Evolutionary conservation across 2,113 vertebrate genomes (phyloP).

Genomic region (Hucho hucho): DNA sequence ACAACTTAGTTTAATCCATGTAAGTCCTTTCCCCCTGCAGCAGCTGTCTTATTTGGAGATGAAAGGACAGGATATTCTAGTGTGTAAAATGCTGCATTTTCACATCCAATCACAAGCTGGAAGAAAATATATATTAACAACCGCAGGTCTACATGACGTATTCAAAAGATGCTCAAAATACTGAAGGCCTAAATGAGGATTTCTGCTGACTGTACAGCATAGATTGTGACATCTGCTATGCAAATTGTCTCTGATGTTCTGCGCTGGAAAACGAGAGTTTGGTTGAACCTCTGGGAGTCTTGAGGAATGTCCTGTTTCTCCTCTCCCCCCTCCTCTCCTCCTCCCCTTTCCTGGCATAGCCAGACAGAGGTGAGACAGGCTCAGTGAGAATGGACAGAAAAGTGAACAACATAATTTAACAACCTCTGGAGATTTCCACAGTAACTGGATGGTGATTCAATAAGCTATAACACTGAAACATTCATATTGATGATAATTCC

Average conservation of each 20-base stretch:
- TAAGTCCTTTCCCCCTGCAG: not conserved
- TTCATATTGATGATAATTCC: not conserved
- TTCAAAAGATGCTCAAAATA: not conserved
- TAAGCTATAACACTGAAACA: not conserved
- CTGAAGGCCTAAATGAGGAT: not conserved
- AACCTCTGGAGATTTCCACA: not conserved
- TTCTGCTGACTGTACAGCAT: not conserved
- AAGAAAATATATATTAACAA: not conserved
- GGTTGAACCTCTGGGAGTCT: not conserved
- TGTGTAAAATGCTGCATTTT: not conserved
- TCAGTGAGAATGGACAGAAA: not conserved
- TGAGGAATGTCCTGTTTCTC: conserved; percentile 17
- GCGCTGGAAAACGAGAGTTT: conserved; percentile 7
- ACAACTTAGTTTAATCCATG: conserved; percentile 3
- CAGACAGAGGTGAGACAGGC: not conserved
- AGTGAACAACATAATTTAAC: not conserved
- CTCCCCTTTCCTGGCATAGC: not conserved
- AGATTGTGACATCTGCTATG: not conserved
- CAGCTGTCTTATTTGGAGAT: conserved; percentile 14
- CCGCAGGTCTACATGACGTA: not conserved
- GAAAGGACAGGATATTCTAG: conserved; percentile 6
- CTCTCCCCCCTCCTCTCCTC: not conserved
- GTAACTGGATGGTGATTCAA: not conserved
- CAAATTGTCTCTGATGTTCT: not conserved
- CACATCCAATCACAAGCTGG: not conserved